Evolutionary conservation across 2,797 vertebrate species (phyloP), one percentile per base, ranked within the genome.

Genomic region (Malurus leucopterus): DNA sequence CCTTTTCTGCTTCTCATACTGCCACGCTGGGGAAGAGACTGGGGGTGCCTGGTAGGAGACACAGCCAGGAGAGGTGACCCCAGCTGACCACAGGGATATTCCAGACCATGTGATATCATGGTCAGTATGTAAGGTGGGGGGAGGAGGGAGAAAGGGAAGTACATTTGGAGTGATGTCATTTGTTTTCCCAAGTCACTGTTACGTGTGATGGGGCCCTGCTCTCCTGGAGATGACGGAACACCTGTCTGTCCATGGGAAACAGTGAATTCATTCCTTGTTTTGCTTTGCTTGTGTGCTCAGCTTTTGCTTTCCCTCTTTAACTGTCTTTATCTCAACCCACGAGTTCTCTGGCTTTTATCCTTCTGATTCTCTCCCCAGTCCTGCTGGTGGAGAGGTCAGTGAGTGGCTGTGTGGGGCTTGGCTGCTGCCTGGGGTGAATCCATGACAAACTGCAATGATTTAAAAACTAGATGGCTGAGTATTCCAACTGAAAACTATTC

Each of bases 131-230:
- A 16, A 34, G 44, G 12, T 4, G 5, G 5, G 9, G 36, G 17
- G 10, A 30, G 57, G 21, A 69, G 4, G 36, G 17, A 62, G 17
- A 10, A 69, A 68, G 21, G 3, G 32, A 24, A 12, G 44, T 1
- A 40, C 6, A 14, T 57, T 63, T 57, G 18, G 17, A 46, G 24
- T 14, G 38, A 63, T 26, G 38, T 8, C 2, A 2, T 14, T 51
- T 11, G 5, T 34, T 40, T 51, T 51, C 10, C 26, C 10, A 57
- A 50, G 14, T 22, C 5, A 34, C 23, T 0, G 0, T 26, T 26
- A 6, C 0, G 0, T 3, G 3, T 26, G 32, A 34, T 40, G 15
- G 36, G 10, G 12, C 9, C 5, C 36, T 40, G 57, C 11, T 57
- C 12, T 69, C 17, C 17, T 23, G 38, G 32, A 27, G 21, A 34